These are phyloP conservation scores for Mobula birostris DNA, from an alignment of 2,113 vertebrate species.

Conservation along the genomic window DNA sequence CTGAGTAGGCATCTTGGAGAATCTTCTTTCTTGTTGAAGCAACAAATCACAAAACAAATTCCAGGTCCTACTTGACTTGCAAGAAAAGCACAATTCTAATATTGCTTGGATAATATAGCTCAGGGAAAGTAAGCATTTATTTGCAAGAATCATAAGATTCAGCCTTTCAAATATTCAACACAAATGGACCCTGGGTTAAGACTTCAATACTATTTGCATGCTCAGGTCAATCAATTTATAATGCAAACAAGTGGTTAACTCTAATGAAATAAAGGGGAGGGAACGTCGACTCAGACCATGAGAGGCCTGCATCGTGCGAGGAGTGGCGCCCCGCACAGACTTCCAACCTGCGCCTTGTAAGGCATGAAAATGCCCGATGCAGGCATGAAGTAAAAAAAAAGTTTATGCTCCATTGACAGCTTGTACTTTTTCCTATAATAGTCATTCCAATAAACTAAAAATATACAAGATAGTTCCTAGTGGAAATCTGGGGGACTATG, in stretches of 20 bases:
- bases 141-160: background rate
- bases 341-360: too few species aligned
- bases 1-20: background rate
- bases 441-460: background rate
- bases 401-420: background rate
- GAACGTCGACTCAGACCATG: too few species aligned
- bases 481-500: background rate
- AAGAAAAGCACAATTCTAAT: background rate
- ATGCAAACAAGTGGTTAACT: background rate
- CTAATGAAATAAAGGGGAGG: background rate
- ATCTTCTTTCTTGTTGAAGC: background rate
- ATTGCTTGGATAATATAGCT: background rate
- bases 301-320: too few species aligned
- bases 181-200: background rate
- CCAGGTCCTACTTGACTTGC: background rate
- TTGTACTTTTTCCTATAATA: background rate
- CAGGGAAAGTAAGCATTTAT: background rate
- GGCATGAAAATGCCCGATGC: too few species aligned
- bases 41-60: background rate
- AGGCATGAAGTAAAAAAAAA: background rate
- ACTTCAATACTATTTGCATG: background rate
- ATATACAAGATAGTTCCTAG: background rate
- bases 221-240: background rate
- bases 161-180: background rate
- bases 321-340: too few species aligned